Percentiles rank a stretch among this genome's conserved stretches.
Conservation (phyloP, 1,140 invertebrate genomes). For the Tribolium castaneum region DNA sequence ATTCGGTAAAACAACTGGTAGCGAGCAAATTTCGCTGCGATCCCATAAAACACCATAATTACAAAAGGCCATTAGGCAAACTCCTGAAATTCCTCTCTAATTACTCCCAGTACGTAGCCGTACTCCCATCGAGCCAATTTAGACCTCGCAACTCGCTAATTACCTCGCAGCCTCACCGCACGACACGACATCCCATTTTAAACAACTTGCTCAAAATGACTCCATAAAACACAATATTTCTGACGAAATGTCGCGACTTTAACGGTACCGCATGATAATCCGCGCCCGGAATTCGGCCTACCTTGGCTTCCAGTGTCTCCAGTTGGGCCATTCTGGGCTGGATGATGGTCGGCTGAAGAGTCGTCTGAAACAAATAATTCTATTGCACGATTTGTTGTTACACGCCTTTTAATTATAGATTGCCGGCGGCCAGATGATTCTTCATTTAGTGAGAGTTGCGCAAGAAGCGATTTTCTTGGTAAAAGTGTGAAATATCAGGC, state of each 20-base stretch:
- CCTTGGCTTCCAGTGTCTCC: conserved; percentile 83
- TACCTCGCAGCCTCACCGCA: neutral
- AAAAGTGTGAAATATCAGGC: conserved; percentile 16
- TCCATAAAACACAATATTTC: neutral
- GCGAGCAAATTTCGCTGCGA: no score
- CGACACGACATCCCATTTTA: neutral
- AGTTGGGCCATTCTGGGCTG: conserved; percentile 76
- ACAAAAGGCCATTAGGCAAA: no score
- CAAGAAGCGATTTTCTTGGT: neutral
- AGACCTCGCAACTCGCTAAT: neutral
- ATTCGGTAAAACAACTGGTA: no score
- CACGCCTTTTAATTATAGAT: conserved; percentile 5
- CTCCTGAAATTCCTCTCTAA: no score
- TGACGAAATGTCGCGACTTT: conserved; percentile 21
- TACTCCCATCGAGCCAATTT: no score
- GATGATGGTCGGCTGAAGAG: conserved; percentile 56
- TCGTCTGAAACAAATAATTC: conserved; percentile 53
- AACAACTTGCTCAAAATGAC: neutral
- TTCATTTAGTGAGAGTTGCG: conserved; percentile 34
- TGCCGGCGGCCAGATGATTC: conserved; percentile 22
- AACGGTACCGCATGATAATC: conserved; percentile 9
- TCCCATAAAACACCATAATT: no score
- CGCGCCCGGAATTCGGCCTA: conserved; percentile 58
- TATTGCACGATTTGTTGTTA: neutral
- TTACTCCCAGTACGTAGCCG: no score